Percentiles rank a stretch among this genome's conserved stretches.
phyloP scores from a whole-genome alignment of 1,140 invertebrate species.

The Drosophila mauritiana region DNA sequence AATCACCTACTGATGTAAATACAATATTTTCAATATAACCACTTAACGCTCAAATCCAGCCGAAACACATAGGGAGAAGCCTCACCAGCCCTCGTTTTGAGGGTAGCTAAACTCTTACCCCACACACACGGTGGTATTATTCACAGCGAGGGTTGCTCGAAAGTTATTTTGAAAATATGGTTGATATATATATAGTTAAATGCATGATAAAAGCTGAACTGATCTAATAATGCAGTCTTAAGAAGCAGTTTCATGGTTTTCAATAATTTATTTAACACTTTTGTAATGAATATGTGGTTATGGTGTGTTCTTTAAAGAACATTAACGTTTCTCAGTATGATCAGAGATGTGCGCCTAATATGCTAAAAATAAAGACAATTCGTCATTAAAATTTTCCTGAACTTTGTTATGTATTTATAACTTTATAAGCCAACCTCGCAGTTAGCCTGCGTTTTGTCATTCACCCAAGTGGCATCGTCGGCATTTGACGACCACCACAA shows the following conservation, averaged over 20 bases:
- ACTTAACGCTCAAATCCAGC: conserved; percentile 82
- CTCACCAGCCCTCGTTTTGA: conserved; percentile 35
- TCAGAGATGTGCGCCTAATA: too few relatives aligned
- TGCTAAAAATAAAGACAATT: too few relatives aligned
- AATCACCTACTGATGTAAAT: conserved; percentile 83
- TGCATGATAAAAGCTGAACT: too few relatives aligned
- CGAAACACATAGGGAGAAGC: conserved; percentile 48
- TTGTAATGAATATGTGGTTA: too few relatives aligned
- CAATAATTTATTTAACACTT: too few relatives aligned
- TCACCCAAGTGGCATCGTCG: conserved; percentile 67
- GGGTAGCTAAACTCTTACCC: conserved; percentile 50
- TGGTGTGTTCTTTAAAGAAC: too few relatives aligned
- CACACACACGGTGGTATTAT: conserved; percentile 12
- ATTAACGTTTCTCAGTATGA: too few relatives aligned
- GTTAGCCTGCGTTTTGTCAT: conserved; percentile 43
- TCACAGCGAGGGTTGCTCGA: conserved; percentile 22
- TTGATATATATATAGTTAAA: too few relatives aligned
- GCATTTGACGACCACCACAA: conserved; percentile 74
- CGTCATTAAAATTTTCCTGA: too few relatives aligned
- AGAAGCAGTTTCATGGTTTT: too few relatives aligned
- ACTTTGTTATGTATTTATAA: too few relatives aligned
- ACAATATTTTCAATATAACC: conserved; percentile 84
- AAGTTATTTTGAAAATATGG: background rate
- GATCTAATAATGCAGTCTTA: too few relatives aligned
- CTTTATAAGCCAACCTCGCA: conserved; percentile 4